Evolutionary conservation across 2,113 vertebrate species (phyloP), one percentile per base, ranked within the genome.

Genomic region (Parus major): DNA sequence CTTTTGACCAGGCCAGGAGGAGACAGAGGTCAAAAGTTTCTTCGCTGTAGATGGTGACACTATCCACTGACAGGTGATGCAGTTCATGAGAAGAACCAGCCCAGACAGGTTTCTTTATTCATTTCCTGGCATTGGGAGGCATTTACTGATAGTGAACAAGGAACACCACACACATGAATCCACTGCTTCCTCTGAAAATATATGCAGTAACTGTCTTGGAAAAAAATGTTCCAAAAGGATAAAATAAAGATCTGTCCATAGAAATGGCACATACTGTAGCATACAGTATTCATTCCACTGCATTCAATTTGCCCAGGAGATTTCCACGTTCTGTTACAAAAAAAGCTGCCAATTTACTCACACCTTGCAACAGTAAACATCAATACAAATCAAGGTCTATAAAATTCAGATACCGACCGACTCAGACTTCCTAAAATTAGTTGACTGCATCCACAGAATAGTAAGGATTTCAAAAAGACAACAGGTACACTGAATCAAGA

Each of bases 401-500:
- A 41, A 28, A 66, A 60, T 46, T 57, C 10, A 1, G 25, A 78
- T n/a, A 91, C 4, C 0, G 0, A 56, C 29, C 4, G 3, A 20
- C 50, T 90, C 53, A 53, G 36, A 53, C 29, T 50, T 50, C 18
- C 50, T 44, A 76, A 65, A 86, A 77, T 92, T 35, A 76, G 23
- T 22, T 57, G 55, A 18, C 70, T 57, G 35, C 47, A 85, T 29
- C 2, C 23, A 57, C 39, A 59, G 29, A 4, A 5, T 9, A 75
- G 33, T 39, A 83, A 56, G 12, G 44, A 68, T 88, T 93, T 90
- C 14, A 83, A 53, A 47, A 95, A 31, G 35, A 81, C 78, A 88
- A 69, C 44, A 81, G 29, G 39, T 66, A 84, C 28, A 35, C 17
- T 20, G 18, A 82, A 65, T 22, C 1, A 2, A 92, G 22, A 64